phyloP scores from a whole-genome alignment of 2,113 vertebrate species.

The Harpagus bidentatus region DNA sequence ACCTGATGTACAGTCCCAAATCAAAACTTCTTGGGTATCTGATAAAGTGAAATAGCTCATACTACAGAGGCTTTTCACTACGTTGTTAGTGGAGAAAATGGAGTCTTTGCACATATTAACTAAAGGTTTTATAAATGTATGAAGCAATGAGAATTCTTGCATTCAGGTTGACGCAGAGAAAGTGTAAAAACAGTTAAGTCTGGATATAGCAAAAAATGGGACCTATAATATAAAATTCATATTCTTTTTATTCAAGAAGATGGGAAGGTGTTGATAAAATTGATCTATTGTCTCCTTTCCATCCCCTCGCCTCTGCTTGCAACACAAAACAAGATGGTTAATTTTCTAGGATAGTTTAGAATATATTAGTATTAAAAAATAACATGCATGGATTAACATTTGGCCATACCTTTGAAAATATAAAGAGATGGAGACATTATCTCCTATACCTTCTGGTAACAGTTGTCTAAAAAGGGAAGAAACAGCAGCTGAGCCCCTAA shows the following conservation, averaged over 20 bases:
- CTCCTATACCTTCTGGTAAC: not conserved
- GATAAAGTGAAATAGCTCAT: not conserved
- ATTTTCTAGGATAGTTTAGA: not conserved
- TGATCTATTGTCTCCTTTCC: not conserved
- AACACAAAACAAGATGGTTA: not conserved
- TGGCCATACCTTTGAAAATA: not conserved
- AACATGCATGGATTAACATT: not conserved
- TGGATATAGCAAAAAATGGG: not conserved
- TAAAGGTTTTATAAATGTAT: not conserved
- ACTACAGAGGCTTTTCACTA: not conserved
- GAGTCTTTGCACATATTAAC: not conserved
- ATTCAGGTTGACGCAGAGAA: not conserved
- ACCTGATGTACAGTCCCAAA: not conserved
- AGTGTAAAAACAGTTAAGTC: not conserved
- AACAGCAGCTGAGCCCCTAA: not conserved
- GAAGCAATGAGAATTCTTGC: not conserved
- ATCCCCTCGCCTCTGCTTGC: not conserved
- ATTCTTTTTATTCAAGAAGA: not conserved
- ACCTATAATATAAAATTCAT: not conserved
- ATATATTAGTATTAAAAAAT: not conserved
- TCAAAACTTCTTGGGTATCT: not conserved
- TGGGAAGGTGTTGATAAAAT: not conserved
- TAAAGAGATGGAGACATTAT: not conserved
- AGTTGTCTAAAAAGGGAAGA: not conserved
- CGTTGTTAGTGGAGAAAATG: not conserved